Conservation (phyloP, 2,888 invertebrate species). For the Himalopsyche anomala region DNA sequence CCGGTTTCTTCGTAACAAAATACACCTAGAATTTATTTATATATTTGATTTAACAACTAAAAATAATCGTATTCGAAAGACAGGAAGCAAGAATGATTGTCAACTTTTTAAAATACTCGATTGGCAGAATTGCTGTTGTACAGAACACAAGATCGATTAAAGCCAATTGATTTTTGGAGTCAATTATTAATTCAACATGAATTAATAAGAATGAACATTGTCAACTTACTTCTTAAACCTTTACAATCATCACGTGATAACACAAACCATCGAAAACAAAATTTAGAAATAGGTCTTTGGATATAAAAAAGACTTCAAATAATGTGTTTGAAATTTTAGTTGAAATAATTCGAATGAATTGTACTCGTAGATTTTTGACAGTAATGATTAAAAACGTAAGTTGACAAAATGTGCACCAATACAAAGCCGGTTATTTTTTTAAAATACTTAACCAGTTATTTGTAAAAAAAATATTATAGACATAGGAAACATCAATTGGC, state of each 20-base stretch:
- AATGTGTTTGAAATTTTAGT: no score
- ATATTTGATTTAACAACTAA: not conserved
- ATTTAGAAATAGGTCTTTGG: no score
- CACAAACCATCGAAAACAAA: no score
- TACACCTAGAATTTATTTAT: not conserved
- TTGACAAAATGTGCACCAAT: no score
- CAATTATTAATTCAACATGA: constrained; percentile 10
- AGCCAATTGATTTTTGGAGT: not conserved
- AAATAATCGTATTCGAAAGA: not conserved
- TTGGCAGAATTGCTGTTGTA: not conserved
- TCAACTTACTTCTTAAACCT: no score
- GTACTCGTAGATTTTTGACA: no score
- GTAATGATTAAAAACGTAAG: no score
- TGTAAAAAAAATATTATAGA: not conserved
- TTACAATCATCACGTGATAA: no score
- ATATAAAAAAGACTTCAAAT: no score
- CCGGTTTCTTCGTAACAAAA: not conserved
- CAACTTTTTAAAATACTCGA: not conserved
- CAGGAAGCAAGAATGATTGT: not conserved
- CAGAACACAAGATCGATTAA: not conserved
- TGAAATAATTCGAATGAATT: no score
- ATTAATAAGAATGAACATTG: not conserved
- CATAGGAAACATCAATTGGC: not conserved
- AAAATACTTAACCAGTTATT: no score
- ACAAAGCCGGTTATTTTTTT: not conserved